Base-by-base conservation (phyloP, 1,140 invertebrate species). In the Condylostylus longicornis region DNA sequence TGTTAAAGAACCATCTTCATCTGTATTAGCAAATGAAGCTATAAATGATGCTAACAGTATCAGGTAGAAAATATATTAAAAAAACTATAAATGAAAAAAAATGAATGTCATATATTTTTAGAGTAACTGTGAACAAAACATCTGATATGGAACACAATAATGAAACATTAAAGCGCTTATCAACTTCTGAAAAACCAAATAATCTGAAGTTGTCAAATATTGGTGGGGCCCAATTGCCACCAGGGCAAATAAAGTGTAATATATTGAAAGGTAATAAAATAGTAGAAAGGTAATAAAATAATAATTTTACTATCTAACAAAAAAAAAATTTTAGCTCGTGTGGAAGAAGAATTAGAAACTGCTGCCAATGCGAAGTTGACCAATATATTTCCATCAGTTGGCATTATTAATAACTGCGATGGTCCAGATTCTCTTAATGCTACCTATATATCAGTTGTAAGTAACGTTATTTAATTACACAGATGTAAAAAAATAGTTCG, bases 221-320 rank as follows among this genome's bases (percentile, higher is more conserved):
- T 14, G 70, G 67, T 15, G 70, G 70, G 18, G 72, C 74, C 46
- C 74, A 75, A 9, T 67, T 91, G 22, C 84, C 85, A 22, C 79
- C 82, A 2, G 84, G 88, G 41, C 81, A 89, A 49, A 72, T 93
- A 31, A 94, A 94, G 64, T 93, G 87, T 62, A 95, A 94, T 66
- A 93, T 94, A 55, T 63, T 91, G 21, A 94, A 94, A 71, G 86
- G 81, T 66, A 69, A 67, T 38, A 57, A 65, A 38, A 61, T 53
- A 39, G 60, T 65, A 51, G 0, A 65, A 64, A 49, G 60, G 64
- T 22, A n/a, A 8, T 25, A 25, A 25, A 25, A n/a, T 25, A 8
- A 25, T 25, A 8, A 25, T 8, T 25, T n/a, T 25, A n/a, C 23
- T 8, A 8, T 25, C n/a, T 25, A 25, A 8, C 7, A 25, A 8